Conservation (phyloP, 1,140 invertebrate species). For the Diuraphis noxia region DNA sequence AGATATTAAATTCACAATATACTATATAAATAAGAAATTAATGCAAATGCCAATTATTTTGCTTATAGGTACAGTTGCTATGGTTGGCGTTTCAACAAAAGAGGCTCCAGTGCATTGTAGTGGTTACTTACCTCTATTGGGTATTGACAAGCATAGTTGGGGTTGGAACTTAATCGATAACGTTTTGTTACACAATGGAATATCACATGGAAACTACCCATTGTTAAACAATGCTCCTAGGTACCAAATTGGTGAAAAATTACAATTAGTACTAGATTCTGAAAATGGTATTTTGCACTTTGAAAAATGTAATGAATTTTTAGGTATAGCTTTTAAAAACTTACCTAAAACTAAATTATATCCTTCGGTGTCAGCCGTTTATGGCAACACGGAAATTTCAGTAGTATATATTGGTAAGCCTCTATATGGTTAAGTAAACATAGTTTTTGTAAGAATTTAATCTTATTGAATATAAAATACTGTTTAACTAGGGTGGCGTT, state of each 20-base stretch:
- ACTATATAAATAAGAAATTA: neutral
- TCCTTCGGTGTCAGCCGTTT: constrained; percentile 95
- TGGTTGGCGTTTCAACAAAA: constrained; percentile 93
- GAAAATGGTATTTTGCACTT: constrained; percentile 96
- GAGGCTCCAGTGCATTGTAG: constrained; percentile 87
- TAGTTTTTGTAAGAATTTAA: neutral
- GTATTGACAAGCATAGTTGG: constrained; percentile 96
- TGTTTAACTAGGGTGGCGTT: neutral
- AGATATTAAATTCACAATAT: neutral
- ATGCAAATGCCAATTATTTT: neutral
- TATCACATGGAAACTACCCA: constrained; percentile 94
- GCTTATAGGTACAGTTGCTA: constrained; percentile 78
- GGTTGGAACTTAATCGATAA: constrained; percentile 99
- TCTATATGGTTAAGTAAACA: constrained; percentile 78
- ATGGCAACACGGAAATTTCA: constrained; percentile 99
- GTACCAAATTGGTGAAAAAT: constrained; percentile 96
- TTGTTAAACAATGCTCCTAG: constrained; percentile 95
- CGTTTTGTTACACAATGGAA: constrained; percentile 93
- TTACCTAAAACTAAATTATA: constrained; percentile 87
- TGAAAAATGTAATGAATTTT: constrained; percentile 98
- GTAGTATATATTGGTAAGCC: constrained; percentile 98
- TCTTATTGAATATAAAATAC: neutral
- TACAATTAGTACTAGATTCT: constrained; percentile 96
- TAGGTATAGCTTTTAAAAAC: constrained; percentile 95
- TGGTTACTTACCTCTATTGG: constrained; percentile 92